Percentiles rank a stretch among this genome's conserved stretches.
phyloP scores from a whole-genome alignment of 2,888 invertebrate genomes.

The Campoplex nolae region DNA sequence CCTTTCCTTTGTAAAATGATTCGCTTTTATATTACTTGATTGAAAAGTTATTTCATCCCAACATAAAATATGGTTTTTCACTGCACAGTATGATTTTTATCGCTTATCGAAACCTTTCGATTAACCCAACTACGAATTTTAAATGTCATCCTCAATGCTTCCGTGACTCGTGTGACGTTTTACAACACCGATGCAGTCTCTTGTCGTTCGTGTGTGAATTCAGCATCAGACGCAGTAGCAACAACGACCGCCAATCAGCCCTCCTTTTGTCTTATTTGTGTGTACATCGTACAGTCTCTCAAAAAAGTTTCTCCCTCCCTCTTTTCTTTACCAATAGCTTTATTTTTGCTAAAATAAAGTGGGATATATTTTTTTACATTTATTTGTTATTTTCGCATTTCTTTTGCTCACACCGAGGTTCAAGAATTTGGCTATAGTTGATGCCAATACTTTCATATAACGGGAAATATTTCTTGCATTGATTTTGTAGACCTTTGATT shows the following conservation, averaged over 20 bases:
- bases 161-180: conserved; percentile 55
- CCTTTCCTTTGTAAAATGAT: not conserved
- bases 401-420: not conserved
- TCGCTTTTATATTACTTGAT: not conserved
- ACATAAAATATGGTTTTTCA: not conserved
- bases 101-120: conserved; percentile 39
- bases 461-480: not conserved
- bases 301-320: conserved; percentile 33
- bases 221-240: conserved; percentile 50
- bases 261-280: conserved; percentile 14
- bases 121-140: conserved; percentile 64
- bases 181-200: conserved; percentile 43
- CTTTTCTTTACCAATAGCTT: not conserved
- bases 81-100: conserved; percentile 6
- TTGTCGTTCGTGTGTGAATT: conserved; percentile 41
- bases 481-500: not conserved
- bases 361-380: not conserved
- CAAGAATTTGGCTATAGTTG: not conserved
- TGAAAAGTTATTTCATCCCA: not conserved
- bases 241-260: conserved; percentile 35
- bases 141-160: conserved; percentile 65
- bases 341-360: not conserved
- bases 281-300: conserved; percentile 33
- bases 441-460: not conserved
- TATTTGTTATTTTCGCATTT: not conserved